These are phyloP conservation scores for Rhyacichthys aspro DNA, from an alignment of 2,797 vertebrate species.

Conservation along the genomic window DNA sequence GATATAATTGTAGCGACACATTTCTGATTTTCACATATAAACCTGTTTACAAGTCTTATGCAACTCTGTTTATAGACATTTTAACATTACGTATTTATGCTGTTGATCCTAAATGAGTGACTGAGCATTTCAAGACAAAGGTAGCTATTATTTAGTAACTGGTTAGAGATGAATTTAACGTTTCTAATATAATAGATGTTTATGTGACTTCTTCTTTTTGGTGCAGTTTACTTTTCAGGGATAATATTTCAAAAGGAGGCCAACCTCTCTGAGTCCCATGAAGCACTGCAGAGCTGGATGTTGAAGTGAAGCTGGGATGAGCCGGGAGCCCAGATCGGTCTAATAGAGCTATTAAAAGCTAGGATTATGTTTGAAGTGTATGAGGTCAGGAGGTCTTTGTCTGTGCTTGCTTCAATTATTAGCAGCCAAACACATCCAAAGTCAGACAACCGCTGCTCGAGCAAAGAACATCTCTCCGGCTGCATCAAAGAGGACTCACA, in stretches of 20 bases:
- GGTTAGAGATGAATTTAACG: too few species aligned
- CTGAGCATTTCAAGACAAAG: too few species aligned
- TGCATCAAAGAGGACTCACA: slow-evolving; percentile 31
- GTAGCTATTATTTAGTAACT: too few species aligned
- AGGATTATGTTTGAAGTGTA: slow-evolving; percentile 39
- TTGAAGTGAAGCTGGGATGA: slow-evolving; percentile 11
- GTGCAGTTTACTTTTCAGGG: too few species aligned
- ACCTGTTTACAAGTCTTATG: too few species aligned
- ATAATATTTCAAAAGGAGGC: neutral
- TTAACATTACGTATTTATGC: too few species aligned
- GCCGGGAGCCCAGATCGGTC: neutral
- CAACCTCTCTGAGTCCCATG: slow-evolving; percentile 1
- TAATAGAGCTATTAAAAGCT: slow-evolving; percentile 36
- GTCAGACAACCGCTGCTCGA: slow-evolving; percentile 2
- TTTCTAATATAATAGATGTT: too few species aligned
- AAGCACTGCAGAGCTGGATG: slow-evolving; percentile 6
- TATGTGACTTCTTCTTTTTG: too few species aligned
- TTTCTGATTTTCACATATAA: too few species aligned
- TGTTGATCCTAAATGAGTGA: too few species aligned
- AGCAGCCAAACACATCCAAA: slow-evolving; percentile 9
- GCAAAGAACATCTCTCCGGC: slow-evolving; percentile 17
- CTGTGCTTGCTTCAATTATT: slow-evolving; percentile 27
- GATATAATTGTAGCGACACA: too few species aligned
- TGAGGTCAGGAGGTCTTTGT: slow-evolving; percentile 42
- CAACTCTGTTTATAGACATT: too few species aligned